phyloP scores from a whole-genome alignment of 1,140 invertebrate genomes.

The Euura saliciscinereae region DNA sequence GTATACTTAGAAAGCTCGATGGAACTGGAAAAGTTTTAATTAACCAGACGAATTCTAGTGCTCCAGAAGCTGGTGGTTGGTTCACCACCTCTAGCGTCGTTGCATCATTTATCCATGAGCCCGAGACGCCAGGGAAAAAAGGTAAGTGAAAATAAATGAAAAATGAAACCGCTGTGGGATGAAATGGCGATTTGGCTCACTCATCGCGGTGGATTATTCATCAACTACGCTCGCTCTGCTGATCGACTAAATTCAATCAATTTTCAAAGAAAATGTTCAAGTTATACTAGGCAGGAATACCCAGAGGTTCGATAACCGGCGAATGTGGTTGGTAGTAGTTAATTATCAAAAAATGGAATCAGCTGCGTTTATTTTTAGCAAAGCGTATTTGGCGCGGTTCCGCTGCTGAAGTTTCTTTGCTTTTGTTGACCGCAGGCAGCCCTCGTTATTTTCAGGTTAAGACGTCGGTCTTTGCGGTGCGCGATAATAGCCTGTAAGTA shows the following conservation, averaged over 20 bases:
- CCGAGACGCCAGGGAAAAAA: neutral
- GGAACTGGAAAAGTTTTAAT: slow-evolving; percentile 3
- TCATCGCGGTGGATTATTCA: neutral
- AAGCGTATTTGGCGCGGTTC: no score
- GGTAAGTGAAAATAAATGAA: slow-evolving; percentile 6
- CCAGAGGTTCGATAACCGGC: no score
- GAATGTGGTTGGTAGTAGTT: no score
- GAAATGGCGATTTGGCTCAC: neutral
- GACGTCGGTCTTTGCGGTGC: neutral
- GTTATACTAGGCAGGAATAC: neutral
- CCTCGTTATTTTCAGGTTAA: neutral
- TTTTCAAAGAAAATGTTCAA: neutral
- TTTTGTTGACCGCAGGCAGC: neutral
- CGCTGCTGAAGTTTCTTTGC: no score
- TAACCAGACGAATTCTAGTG: slow-evolving; percentile 1
- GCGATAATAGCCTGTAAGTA: neutral
- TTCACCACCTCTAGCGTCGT: neutral
- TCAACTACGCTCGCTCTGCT: neutral
- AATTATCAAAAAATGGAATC: no score
- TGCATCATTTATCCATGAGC: neutral
- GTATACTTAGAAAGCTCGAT: neutral
- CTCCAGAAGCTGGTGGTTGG: neutral
- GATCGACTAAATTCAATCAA: neutral
- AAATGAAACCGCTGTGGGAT: neutral
- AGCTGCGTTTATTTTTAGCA: no score